Evolutionary conservation across 2,797 vertebrate genomes (phyloP).

Genomic region (Anniella stebbinsi): DNA sequence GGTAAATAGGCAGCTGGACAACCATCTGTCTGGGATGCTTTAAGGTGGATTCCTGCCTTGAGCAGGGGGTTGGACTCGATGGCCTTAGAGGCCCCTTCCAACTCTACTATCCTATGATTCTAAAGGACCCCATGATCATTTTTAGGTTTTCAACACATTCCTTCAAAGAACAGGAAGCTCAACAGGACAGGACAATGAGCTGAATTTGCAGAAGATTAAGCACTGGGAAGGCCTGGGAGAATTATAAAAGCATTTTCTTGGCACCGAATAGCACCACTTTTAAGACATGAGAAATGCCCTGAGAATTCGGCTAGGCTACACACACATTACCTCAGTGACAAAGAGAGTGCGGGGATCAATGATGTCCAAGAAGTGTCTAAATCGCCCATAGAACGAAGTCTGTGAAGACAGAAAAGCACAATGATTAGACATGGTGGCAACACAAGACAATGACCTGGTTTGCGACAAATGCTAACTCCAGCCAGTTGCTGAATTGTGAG

Average conservation of each 20-base stretch:
- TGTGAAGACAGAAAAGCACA: constrained; percentile 59
- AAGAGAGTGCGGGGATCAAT: constrained; percentile 90
- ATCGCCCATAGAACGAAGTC: constrained; percentile 85
- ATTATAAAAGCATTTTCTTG: neutral
- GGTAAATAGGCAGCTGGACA: too few relatives aligned
- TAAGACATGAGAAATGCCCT: neutral
- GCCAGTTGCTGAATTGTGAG: too few relatives aligned
- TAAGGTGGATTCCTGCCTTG: too few relatives aligned
- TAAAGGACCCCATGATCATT: neutral
- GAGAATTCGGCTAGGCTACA: rapidly evolving
- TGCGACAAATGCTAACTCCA: too few relatives aligned
- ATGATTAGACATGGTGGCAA: neutral
- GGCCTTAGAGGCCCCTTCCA: too few relatives aligned
- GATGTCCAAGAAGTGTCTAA: constrained; percentile 90
- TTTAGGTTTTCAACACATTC: neutral
- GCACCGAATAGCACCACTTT: neutral
- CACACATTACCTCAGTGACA: constrained; percentile 84
- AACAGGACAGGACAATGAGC: too few relatives aligned
- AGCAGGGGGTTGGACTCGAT: too few relatives aligned
- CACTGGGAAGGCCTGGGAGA: neutral
- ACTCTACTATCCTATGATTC: too few relatives aligned
- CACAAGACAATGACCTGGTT: neutral
- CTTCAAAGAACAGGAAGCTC: neutral
- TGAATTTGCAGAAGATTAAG: too few relatives aligned
- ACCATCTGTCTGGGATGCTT: too few relatives aligned